Conservation (phyloP, 2,797 vertebrate species). For the Bovichtus diacanthus region DNA sequence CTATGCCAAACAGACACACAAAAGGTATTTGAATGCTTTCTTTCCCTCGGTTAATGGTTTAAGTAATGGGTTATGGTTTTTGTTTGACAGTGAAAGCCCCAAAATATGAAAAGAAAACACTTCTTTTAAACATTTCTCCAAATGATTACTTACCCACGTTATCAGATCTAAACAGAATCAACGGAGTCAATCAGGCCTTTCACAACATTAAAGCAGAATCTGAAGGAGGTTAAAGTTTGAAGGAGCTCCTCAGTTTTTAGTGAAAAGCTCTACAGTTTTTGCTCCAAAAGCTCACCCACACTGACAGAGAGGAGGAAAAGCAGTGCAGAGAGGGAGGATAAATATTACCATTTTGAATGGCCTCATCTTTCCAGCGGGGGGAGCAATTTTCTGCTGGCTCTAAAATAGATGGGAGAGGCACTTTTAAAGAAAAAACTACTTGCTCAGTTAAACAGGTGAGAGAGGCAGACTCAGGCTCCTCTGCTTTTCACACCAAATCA, state of each 20-base stretch:
- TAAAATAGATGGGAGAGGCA: conserved; percentile 79
- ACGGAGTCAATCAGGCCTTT: conserved; percentile 4
- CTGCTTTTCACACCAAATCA: conserved; percentile 31
- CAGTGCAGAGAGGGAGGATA: conserved; percentile 53
- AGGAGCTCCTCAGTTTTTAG: conserved; percentile 1
- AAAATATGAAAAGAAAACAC: neutral
- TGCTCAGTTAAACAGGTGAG: conserved; percentile 49
- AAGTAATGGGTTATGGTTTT: neutral
- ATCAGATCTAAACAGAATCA: conserved; percentile 16
- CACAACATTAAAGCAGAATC: conserved; percentile 12
- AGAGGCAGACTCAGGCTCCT: conserved; percentile 31
- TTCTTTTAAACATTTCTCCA: too few species aligned
- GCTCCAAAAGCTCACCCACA: conserved; percentile 21
- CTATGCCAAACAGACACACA: neutral
- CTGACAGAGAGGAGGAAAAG: conserved; percentile 55
- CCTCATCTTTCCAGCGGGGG: conserved; percentile 84
- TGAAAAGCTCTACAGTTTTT: conserved; percentile 4
- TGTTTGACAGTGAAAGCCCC: neutral
- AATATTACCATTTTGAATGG: conserved; percentile 84
- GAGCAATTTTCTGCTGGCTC: conserved; percentile 84
- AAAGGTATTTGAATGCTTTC: neutral
- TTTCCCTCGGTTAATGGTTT: neutral
- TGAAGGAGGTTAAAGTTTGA: conserved; percentile 15
- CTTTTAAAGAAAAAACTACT: conserved; percentile 53
- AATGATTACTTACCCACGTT: neutral